A percentile compares a stretch with the other conserved stretches of the same genome.
Evolutionary conservation across 2,797 vertebrate species (phyloP).

Genomic region (Uromys caudimaculatus): DNA sequence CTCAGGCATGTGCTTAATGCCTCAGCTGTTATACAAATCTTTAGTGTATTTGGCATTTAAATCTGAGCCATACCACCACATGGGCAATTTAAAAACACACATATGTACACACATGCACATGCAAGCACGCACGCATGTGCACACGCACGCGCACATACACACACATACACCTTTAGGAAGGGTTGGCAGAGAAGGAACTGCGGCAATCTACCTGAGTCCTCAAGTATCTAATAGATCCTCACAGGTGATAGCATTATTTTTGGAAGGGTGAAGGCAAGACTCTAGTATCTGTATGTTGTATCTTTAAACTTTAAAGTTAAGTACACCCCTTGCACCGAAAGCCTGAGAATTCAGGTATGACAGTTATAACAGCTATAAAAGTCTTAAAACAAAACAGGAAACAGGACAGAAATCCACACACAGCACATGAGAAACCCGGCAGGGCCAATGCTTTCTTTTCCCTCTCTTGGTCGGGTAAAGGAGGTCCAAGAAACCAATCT

Average conservation of each 20-base stretch:
- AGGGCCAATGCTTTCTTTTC: neutral
- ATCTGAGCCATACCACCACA: conserved; percentile 67
- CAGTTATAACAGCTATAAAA: conserved; percentile 35
- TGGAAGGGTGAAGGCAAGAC: neutral
- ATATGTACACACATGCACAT: no score
- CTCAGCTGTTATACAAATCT: conserved; percentile 65
- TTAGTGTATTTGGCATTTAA: conserved; percentile 71
- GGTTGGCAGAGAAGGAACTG: conserved; percentile 9
- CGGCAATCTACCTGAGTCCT: conserved; percentile 55
- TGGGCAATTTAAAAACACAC: conserved; percentile 49
- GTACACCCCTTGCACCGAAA: conserved; percentile 15
- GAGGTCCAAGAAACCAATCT: neutral
- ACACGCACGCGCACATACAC: neutral
- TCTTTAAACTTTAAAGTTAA: neutral
- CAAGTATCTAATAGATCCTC: neutral
- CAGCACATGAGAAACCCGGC: neutral
- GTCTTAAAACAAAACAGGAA: neutral
- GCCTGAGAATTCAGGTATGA: conserved; percentile 19
- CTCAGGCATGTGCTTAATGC: conserved; percentile 58
- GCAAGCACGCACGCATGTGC: neutral
- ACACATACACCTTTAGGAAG: neutral
- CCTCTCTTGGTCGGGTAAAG: neutral
- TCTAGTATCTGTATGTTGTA: neutral
- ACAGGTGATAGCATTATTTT: conserved; percentile 53
- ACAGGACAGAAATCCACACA: neutral